Percentiles rank a stretch among this genome's conserved stretches.
Evolutionary conservation across 2,888 invertebrate genomes (phyloP).

Genomic region (Horisme vitalbata): DNA sequence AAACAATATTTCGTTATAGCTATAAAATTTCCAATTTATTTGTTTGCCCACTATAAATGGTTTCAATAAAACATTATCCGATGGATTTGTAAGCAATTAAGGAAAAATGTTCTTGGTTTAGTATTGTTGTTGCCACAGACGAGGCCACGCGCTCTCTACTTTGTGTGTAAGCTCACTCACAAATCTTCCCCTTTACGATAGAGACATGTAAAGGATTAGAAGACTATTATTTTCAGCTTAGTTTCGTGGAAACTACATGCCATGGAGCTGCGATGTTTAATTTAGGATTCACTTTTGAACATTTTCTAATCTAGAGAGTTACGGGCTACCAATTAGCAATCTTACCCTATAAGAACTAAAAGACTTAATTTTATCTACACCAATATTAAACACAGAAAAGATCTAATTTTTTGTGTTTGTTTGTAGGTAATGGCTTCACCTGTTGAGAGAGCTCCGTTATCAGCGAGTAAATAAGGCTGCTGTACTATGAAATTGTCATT

Average conservation of each 20-base stretch:
- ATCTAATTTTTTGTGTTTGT: no score
- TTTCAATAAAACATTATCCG: slow-evolving; percentile 18
- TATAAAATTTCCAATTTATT: slow-evolving; percentile 55
- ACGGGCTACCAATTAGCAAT: no score
- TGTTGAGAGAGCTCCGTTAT: no score
- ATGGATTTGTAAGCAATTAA: slow-evolving; percentile 23
- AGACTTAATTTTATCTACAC: no score
- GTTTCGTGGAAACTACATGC: slow-evolving; percentile 54
- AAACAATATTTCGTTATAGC: slow-evolving; percentile 58
- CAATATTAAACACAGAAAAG: no score
- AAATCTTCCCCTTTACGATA: slow-evolving; percentile 58
- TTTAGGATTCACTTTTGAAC: slow-evolving; percentile 48
- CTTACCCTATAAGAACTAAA: no score
- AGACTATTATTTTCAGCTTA: slow-evolving; percentile 58
- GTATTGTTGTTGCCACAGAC: slow-evolving; percentile 3
- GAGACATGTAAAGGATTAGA: slow-evolving; percentile 64
- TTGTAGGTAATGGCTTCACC: no score
- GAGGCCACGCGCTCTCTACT: slow-evolving; percentile 41
- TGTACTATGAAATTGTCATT: no score
- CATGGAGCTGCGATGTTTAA: slow-evolving; percentile 41
- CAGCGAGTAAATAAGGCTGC: no score
- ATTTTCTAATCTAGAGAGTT: slow-evolving; percentile 24
- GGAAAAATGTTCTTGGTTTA: slow-evolving; percentile 5
- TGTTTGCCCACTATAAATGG: slow-evolving; percentile 39
- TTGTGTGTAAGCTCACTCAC: slow-evolving; percentile 55